Evolutionary conservation across 2,113 vertebrate genomes (phyloP).

Genomic region (Cyphomyrus discorhynchus): DNA sequence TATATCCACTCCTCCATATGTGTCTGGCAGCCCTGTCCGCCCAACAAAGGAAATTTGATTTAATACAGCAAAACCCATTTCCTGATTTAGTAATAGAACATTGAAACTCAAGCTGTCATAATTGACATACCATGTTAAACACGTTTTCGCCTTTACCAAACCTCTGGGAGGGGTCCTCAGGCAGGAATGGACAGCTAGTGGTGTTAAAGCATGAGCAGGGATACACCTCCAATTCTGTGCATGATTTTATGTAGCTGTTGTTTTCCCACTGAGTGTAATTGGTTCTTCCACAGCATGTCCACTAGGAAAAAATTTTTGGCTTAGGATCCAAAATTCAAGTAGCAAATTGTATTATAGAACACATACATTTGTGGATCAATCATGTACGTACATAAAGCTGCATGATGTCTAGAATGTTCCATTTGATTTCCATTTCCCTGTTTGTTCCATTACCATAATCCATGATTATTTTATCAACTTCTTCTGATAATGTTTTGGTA

Average conservation of each 20-base stretch:
- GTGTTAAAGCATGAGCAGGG: conserved; percentile 52
- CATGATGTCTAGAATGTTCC: conserved; percentile 47
- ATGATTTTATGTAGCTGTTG: conserved; percentile 38
- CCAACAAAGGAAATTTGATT: not conserved
- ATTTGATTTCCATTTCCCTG: not conserved
- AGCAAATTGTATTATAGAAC: not conserved
- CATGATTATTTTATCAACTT: conserved; percentile 32
- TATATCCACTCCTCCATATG: conserved; percentile 43
- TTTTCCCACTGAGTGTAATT: conserved; percentile 44
- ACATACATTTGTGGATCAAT: not conserved
- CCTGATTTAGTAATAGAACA: not conserved
- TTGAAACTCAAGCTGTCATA: not conserved
- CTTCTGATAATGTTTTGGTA: not conserved
- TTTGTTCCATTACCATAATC: conserved; percentile 22
- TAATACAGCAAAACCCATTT: not conserved
- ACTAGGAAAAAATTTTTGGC: conserved; percentile 33
- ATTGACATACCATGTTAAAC: conserved; percentile 33
- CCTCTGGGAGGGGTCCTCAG: rapidly evolving
- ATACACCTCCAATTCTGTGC: conserved; percentile 25
- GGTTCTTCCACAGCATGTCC: conserved; percentile 45
- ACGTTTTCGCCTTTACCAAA: conserved; percentile 28
- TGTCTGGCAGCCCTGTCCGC: conserved; percentile 42
- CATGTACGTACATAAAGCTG: conserved; percentile 43
- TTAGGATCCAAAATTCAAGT: not conserved
- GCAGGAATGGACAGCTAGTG: conserved; percentile 26